A percentile compares a stretch with the other conserved stretches of the same genome.
Conservation (phyloP, 2,113 vertebrate genomes). For the Corythornis vintsioides region DNA sequence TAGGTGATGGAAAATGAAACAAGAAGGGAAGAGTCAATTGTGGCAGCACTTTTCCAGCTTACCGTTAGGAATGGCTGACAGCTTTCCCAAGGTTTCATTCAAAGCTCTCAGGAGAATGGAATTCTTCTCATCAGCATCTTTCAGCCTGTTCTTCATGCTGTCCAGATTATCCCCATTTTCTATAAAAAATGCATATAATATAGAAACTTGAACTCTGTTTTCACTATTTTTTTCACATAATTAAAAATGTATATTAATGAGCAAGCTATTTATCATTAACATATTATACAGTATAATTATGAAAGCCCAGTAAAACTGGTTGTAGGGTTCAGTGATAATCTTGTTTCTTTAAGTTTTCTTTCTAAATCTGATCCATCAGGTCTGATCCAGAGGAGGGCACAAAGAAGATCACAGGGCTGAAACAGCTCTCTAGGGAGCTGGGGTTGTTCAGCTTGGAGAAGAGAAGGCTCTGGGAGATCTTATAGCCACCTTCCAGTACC, state of each 20-base stretch:
- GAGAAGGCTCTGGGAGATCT: too few relatives aligned
- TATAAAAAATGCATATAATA: slow-evolving; percentile 51
- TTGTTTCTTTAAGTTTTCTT: neutral
- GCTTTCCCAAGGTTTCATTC: slow-evolving; percentile 88
- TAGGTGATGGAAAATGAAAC: neutral
- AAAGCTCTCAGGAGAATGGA: slow-evolving; percentile 82
- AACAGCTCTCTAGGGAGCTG: too few relatives aligned
- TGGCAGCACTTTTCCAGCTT: slow-evolving; percentile 33
- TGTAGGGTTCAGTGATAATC: neutral
- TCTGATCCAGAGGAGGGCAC: too few relatives aligned
- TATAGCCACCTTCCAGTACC: too few relatives aligned
- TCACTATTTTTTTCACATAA: neutral
- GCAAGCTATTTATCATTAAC: neutral
- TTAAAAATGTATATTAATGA: neutral
- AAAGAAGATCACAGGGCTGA: too few relatives aligned
- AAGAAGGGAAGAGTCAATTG: neutral
- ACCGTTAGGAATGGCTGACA: slow-evolving; percentile 90
- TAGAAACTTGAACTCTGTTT: neutral
- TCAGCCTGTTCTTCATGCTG: slow-evolving; percentile 80
- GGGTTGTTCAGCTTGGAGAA: too few relatives aligned
- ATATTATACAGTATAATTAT: neutral
- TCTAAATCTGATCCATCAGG: too few relatives aligned
- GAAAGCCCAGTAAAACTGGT: neutral
- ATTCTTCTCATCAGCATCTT: slow-evolving; percentile 84
- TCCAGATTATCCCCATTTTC: slow-evolving; percentile 81